These are phyloP conservation scores for Cepaea hortensis DNA, from an alignment of 2,888 invertebrate genomes.

Conservation along the genomic window DNA sequence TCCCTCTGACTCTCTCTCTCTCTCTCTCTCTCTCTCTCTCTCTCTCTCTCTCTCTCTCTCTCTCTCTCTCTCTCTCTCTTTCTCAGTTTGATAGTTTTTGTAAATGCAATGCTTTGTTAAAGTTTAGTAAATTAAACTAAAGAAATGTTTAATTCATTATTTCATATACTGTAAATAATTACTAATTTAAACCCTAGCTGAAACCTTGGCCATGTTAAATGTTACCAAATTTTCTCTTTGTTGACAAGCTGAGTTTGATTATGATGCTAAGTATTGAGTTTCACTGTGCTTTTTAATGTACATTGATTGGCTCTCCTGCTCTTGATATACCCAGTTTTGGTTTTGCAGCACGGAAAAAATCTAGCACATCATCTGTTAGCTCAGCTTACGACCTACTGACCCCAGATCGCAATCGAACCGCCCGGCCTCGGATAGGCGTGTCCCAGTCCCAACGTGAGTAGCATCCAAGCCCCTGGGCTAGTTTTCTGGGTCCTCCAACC, in stretches of 20 bases:
- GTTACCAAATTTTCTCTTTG: too few relatives aligned
- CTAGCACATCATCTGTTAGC: constrained; percentile 53
- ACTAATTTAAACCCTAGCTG: too few relatives aligned
- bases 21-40: neutral
- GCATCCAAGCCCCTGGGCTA: neutral
- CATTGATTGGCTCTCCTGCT: neutral
- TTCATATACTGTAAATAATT: too few relatives aligned
- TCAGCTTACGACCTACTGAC: constrained; percentile 51
- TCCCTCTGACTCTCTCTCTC: neutral
- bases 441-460: constrained; percentile 94
- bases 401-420: constrained; percentile 79
- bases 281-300: neutral
- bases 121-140: too few relatives aligned
- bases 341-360: constrained; percentile 64
- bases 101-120: too few relatives aligned
- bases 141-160: too few relatives aligned
- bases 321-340: constrained; percentile 37
- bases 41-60: neutral
- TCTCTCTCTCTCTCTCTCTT: too few relatives aligned
- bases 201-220: too few relatives aligned
- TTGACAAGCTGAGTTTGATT: too few relatives aligned
- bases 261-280: neutral
- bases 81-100: too few relatives aligned
- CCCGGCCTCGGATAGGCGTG: constrained; percentile 84
- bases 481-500: neutral